Evolutionary conservation across 2,888 invertebrate species (phyloP).

Genomic region (Mesorhabditis spiculigera): DNA sequence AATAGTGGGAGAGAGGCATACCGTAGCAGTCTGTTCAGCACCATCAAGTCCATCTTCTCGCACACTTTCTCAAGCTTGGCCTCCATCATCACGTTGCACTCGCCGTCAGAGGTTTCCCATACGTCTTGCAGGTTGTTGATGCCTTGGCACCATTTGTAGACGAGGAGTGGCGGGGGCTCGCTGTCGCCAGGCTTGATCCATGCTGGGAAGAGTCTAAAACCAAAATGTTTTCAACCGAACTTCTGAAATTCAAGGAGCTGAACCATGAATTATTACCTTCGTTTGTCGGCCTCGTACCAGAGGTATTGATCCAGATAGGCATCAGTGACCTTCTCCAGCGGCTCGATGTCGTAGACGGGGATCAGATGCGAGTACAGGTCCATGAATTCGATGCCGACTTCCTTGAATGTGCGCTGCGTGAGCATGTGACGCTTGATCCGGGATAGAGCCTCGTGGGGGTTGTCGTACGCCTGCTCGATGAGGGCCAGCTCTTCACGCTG

Average conservation of each 20-base stretch:
- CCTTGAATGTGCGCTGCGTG: slow-evolving; percentile 73
- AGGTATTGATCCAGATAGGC: slow-evolving; percentile 98
- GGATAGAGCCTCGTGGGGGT: slow-evolving; percentile 97
- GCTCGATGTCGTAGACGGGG: slow-evolving; percentile 98
- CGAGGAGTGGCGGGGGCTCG: slow-evolving; percentile 76
- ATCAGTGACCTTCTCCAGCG: slow-evolving; percentile 97
- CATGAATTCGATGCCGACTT: slow-evolving; percentile 99
- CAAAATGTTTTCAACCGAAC: not conserved
- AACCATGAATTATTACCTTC: slow-evolving; percentile 60
- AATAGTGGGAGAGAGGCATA: slow-evolving; percentile 6
- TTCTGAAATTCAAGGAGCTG: not conserved
- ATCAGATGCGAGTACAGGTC: slow-evolving; percentile 97
- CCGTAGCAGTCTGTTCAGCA: slow-evolving; percentile 88
- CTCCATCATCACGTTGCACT: slow-evolving; percentile 95
- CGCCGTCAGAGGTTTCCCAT: slow-evolving; percentile 97
- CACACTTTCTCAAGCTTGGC: slow-evolving; percentile 97
- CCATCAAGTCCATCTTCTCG: slow-evolving; percentile 97
- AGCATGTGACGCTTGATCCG: slow-evolving; percentile 97
- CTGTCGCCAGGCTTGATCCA: slow-evolving; percentile 99
- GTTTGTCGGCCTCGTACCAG: slow-evolving; percentile 95
- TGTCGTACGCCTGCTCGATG: slow-evolving; percentile 99
- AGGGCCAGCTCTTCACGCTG: slow-evolving; percentile 96
- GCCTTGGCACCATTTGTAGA: slow-evolving; percentile 95
- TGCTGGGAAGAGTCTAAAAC: slow-evolving; percentile 78
- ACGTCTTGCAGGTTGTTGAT: slow-evolving; percentile 74